phyloP scores from a whole-genome alignment of 2,113 vertebrate species.

The Ammodytes dubius region DNA sequence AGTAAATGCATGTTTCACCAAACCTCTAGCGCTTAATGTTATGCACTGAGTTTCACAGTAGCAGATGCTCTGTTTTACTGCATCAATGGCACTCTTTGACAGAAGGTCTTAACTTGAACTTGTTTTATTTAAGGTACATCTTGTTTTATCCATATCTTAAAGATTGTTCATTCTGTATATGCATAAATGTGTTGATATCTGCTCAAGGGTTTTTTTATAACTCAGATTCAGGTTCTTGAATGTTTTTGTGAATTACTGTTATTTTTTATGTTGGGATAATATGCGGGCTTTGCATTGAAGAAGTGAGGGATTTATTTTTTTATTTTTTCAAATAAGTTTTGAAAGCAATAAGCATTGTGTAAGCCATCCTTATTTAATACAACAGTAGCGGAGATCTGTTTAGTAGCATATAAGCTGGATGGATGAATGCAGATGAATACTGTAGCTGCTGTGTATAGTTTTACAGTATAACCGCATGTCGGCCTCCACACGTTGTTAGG shows the following conservation, averaged over 20 bases:
- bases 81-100: conserved; percentile 19
- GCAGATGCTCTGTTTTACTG: conserved; percentile 35
- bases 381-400: conserved; percentile 9
- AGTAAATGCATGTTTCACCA: conserved; percentile 66
- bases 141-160: conserved; percentile 9
- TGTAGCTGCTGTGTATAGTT: conserved; percentile 29
- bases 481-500: not conserved
- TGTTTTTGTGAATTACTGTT: conserved; percentile 31
- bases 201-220: conserved; percentile 55
- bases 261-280: not conserved
- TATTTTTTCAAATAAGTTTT: conserved; percentile 23
- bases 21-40: conserved; percentile 52
- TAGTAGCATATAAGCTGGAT: conserved; percentile 14
- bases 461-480: not conserved
- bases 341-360: conserved; percentile 73
- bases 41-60: conserved; percentile 69
- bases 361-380: conserved; percentile 22
- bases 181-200: conserved; percentile 49
- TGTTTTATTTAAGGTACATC: conserved; percentile 13
- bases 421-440: conserved; percentile 10
- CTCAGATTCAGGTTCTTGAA: conserved; percentile 52
- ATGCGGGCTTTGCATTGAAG: not conserved
- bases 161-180: conserved; percentile 17
- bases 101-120: conserved; percentile 15
- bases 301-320: not conserved